A percentile compares a stretch with the other conserved stretches of the same genome.
These are phyloP conservation scores for Rhea americana DNA, from an alignment of 2,113 vertebrate genomes.

Conservation along the genomic window DNA sequence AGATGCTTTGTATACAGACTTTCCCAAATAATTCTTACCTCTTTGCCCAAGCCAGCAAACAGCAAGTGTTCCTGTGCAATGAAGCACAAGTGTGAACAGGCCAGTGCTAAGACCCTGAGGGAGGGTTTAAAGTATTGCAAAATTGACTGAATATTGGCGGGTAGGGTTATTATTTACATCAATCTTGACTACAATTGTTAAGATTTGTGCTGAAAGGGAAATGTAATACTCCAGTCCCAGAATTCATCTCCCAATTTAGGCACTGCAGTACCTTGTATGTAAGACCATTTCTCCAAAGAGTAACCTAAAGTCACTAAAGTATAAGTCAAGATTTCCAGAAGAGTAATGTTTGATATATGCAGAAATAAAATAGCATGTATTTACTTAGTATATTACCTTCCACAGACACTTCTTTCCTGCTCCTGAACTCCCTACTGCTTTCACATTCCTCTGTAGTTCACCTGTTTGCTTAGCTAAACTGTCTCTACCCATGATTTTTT, in stretches of 20 bases:
- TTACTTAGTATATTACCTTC: not conserved
- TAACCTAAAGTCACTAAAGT: not conserved
- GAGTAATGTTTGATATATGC: not conserved
- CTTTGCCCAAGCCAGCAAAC: not conserved
- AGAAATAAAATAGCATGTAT: not conserved
- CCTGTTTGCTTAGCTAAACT: not conserved
- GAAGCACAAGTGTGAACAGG: not conserved
- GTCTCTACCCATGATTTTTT: not conserved
- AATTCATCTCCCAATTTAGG: no score
- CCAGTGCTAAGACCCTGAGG: not conserved
- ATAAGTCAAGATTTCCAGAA: not conserved
- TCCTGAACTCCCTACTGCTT: no score
- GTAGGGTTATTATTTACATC: no score
- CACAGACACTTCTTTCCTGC: not conserved
- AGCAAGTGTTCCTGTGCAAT: not conserved
- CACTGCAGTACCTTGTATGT: no score
- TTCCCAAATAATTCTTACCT: not conserved
- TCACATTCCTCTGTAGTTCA: not conserved
- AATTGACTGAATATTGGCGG: no score
- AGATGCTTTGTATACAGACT: not conserved
- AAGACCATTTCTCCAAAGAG: no score
- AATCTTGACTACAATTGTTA: no score
- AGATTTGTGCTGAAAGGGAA: no score
- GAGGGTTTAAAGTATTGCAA: no score
- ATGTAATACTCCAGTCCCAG: no score